These are phyloP conservation scores for Thalassophryne amazonica DNA, from an alignment of 2,797 vertebrate species.

Conservation along the genomic window DNA sequence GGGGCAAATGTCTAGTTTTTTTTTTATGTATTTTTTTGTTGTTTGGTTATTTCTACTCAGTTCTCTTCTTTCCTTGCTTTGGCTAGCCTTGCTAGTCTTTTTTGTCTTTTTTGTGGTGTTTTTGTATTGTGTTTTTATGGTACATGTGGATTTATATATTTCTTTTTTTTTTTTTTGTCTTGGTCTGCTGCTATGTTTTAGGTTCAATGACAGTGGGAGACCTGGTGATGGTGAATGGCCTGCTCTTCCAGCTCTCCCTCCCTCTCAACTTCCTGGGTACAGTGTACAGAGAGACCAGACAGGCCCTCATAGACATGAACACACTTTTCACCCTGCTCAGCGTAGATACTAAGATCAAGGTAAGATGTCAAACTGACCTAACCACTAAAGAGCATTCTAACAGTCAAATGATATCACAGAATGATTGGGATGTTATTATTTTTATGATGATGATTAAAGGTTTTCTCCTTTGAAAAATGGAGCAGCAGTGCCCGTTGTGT, in stretches of 20 bases:
- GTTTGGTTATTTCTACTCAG: no score
- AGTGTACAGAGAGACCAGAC: conserved; percentile 97
- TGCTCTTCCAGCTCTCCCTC: conserved; percentile 96
- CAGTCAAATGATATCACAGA: background rate
- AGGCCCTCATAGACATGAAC: conserved; percentile 99
- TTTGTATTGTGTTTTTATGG: no score
- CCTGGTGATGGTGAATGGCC: conserved; percentile 97
- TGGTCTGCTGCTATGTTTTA: conserved; percentile 44
- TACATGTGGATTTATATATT: no score
- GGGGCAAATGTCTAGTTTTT: no score
- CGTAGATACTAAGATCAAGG: conserved; percentile 95
- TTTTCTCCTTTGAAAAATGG: no score
- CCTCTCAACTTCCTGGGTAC: conserved; percentile 98
- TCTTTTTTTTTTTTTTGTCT: no score
- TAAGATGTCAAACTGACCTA: conserved; percentile 56
- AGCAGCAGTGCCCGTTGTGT: no score
- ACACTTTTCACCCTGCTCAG: conserved; percentile 94
- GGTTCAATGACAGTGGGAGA: conserved; percentile 94
- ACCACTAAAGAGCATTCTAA: background rate
- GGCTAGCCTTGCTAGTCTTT: no score
- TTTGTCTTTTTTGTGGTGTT: no score
- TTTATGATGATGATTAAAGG: no score
- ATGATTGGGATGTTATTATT: background rate
- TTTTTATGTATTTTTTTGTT: no score
- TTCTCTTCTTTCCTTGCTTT: no score